phyloP scores from a whole-genome alignment of 2,888 invertebrate species.

The Drosophila leonis region DNA sequence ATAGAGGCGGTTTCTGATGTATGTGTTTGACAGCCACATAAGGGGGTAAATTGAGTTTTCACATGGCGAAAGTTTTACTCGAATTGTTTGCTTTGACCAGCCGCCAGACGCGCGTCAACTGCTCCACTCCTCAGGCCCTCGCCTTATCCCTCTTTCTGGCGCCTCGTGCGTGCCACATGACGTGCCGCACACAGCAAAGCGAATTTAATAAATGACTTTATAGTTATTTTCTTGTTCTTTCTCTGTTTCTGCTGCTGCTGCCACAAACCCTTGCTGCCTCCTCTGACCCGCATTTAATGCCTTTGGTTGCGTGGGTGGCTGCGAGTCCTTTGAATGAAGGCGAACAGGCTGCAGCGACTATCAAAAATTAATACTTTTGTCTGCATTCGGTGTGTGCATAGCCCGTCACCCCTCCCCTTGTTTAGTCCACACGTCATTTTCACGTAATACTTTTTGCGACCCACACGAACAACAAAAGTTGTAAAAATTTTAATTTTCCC shows the following conservation, averaged over 20 bases:
- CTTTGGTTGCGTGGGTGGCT: conserved; percentile 23
- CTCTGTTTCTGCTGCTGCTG: conserved; percentile 8
- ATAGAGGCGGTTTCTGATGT: conserved; percentile 56
- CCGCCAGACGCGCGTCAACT: conserved; percentile 9
- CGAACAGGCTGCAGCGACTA: conserved; percentile 72
- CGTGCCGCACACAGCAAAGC: conserved; percentile 48
- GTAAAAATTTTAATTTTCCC: conserved; percentile 81
- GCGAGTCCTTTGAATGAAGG: conserved; percentile 26
- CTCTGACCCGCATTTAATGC: conserved; percentile 45
- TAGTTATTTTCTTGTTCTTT: conserved; percentile 66
- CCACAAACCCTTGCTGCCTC: conserved; percentile 61
- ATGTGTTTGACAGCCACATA: conserved; percentile 79
- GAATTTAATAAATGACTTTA: conserved; percentile 82
- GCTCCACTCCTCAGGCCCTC: conserved; percentile 7
- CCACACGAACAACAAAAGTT: conserved; percentile 71
- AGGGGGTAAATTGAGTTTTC: conserved; percentile 81
- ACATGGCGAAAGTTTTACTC: conserved; percentile 59
- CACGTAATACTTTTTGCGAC: conserved; percentile 73
- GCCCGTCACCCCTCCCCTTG: not conserved
- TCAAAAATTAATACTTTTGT: conserved; percentile 82
- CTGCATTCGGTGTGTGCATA: conserved; percentile 42
- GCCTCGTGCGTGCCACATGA: conserved; percentile 57
- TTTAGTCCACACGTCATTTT: conserved; percentile 62
- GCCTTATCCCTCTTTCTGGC: conserved; percentile 3
- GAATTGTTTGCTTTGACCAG: conserved; percentile 67